These are phyloP conservation scores for Neria commutata DNA, from an alignment of 2,888 invertebrate genomes.

Conservation along the genomic window DNA sequence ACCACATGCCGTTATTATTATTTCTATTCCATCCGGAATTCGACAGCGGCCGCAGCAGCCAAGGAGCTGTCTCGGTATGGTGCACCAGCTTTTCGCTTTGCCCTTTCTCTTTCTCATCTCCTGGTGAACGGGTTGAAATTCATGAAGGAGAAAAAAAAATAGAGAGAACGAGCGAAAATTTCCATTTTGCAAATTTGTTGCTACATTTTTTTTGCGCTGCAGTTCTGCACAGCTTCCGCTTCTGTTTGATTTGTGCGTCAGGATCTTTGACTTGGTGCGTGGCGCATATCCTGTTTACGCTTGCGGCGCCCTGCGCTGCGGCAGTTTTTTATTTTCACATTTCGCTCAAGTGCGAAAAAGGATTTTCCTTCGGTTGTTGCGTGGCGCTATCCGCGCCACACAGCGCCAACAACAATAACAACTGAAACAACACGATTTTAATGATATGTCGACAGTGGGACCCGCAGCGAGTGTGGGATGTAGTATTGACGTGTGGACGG, in stretches of 20 bases:
- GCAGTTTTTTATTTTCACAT: constrained; percentile 15
- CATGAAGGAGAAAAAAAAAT: too few species aligned
- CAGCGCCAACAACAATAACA: constrained; percentile 11
- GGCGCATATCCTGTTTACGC: background rate
- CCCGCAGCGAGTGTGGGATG: constrained; percentile 23
- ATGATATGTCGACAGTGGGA: constrained; percentile 47
- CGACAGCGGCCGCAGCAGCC: constrained; percentile 19
- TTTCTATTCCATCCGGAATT: constrained; percentile 47
- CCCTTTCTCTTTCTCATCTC: background rate
- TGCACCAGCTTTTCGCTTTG: constrained; percentile 39
- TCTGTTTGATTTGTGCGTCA: constrained; percentile 30
- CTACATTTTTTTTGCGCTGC: constrained; percentile 43
- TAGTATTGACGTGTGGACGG: background rate
- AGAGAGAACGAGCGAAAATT: constrained; percentile 33
- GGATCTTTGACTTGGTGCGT: constrained; percentile 9
- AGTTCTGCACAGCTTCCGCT: constrained; percentile 51
- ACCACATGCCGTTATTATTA: constrained; percentile 38
- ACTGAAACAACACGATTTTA: constrained; percentile 33
- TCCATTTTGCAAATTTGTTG: constrained; percentile 54
- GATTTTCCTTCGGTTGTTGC: constrained; percentile 22
- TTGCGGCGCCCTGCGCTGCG: background rate
- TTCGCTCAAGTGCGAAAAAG: constrained; percentile 16
- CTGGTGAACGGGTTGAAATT: background rate
- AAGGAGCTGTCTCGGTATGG: background rate
- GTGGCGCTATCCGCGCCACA: background rate